A percentile compares a stretch with the other conserved stretches of the same genome.
Conservation (phyloP, 2,797 vertebrate species). For the Passerculus sandwichensis region DNA sequence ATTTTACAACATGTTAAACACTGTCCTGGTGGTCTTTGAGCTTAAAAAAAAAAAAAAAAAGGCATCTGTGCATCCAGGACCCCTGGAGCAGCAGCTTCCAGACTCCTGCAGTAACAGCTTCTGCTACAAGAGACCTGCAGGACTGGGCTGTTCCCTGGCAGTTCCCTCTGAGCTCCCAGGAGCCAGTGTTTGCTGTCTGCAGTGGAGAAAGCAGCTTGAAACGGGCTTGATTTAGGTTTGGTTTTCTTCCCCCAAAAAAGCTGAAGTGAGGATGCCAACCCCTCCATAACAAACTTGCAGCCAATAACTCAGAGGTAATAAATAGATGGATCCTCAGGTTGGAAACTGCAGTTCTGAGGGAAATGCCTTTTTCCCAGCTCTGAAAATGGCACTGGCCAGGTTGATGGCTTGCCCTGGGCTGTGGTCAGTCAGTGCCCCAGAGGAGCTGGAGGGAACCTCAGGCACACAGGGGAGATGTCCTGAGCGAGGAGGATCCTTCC, state of each 20-base stretch:
- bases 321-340: neutral
- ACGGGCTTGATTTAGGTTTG: neutral
- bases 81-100: neutral
- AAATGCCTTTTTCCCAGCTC: neutral
- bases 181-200: neutral
- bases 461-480: fast-evolving
- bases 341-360: neutral
- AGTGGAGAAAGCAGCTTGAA: neutral
- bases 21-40: neutral
- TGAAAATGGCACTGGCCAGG: fast-evolving
- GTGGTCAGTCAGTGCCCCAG: neutral
- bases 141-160: neutral
- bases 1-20: neutral
- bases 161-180: neutral
- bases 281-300: neutral
- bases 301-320: neutral
- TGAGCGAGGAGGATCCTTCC: neutral
- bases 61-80: neutral
- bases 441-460: neutral
- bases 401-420: neutral
- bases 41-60: neutral
- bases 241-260: neutral
- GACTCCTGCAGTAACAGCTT: neutral
- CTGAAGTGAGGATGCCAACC: neutral
- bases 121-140: neutral